Base-by-base conservation (phyloP, 2,888 invertebrate genomes). In the Linyphia triangularis region DNA sequence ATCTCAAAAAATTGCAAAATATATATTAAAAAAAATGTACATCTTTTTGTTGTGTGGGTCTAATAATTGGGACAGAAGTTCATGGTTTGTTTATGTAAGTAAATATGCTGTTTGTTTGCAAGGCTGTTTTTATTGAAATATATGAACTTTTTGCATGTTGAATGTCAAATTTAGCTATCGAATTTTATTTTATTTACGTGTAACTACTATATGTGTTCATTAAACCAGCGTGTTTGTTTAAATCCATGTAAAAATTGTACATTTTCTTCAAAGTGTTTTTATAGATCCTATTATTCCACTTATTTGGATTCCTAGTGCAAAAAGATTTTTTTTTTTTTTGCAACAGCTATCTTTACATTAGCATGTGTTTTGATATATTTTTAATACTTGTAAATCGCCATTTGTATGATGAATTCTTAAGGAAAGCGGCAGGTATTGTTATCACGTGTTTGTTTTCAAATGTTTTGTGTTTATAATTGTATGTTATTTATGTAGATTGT, bases 211-310 rank as follows among this genome's bases (percentile, higher is more conserved):
- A 7, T 65, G 30, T 28, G 30, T 28, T 65, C 9, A 69, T 10
- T n/a, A 65, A 28, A 30, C n/a, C 16, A 30, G 33, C 28, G 33
- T 33, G 33, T 69, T 40, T 13, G 19, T 69, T 30, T 69, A 69
- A 69, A n/a, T n/a, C n/a, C n/a, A n/a, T n/a, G n/a, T n/a, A n/a
- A 69, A 69, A 37, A 26, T 2, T 65, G 67, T 37, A 22, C 33
- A 28, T 37, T 37, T 9, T 33, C 33, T 40, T 37, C 10, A n/a
- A 37, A 33, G 7, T 37, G 24, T 69, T 37, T 69, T 30, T 69
- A 69, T 69, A 37, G 67, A 69, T 69, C 67, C 67, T 37, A 22
- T 37, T 69, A 37, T 69, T 69, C 67, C 67, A 69, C 22, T 37
- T 37, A 37, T 37, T 69, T 67, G 19, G 30, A 69, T 69, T 69